Base-by-base conservation (phyloP, 2,797 vertebrate genomes). In the Nannoperca obscura region DNA sequence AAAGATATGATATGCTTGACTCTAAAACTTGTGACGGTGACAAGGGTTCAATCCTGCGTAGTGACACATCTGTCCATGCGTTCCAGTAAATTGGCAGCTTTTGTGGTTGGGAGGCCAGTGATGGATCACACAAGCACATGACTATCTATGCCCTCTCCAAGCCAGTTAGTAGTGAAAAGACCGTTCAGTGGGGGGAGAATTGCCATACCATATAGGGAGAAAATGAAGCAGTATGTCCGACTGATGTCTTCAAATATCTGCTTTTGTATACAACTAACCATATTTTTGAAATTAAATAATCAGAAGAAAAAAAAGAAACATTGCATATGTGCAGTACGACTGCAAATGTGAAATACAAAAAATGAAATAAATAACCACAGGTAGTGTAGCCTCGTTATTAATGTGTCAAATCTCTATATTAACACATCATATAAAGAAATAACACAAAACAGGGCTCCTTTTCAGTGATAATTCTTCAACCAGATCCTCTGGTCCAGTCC, bases 1-100 rank as follows among this genome's bases (percentile, higher is more conserved):
- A 7, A 55, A 13, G 0, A 54, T 38, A 60, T 19, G 27, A 49
- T 5, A 72, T 17, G 19, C 4, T 59, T 63, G 19, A 55, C 27
- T 72, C 10, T 46, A 44, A 74, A 77, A 52, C 53, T 81, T 49
- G 2, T 60, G 55, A 71, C 50, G 17, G 24, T 10, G 24, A 50
- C 2, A 1, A 38, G 27, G 14, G 20, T 42, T 62, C 13, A 27
- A 7, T 32, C 9, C 19, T 10, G n/a, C n/a, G 27, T 13, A 3
- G 49, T 47, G 15, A 6, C 22, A 50, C 71, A 72, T 69, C 22
- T 47, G 36, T 8, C 6, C 3, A 0, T 22, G 12, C 0, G 7
- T 34, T 61, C n/a, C 58, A 38, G n/a, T 10, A 52, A 47, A 27
- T 4, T 53, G 32, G 38, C 46, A 70, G 38, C 55, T 58, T 60